A percentile compares a stretch with the other conserved stretches of the same genome.
These are phyloP conservation scores for Misgurnus anguillicaudatus DNA, from an alignment of 2,113 vertebrate species.

Conservation along the genomic window DNA sequence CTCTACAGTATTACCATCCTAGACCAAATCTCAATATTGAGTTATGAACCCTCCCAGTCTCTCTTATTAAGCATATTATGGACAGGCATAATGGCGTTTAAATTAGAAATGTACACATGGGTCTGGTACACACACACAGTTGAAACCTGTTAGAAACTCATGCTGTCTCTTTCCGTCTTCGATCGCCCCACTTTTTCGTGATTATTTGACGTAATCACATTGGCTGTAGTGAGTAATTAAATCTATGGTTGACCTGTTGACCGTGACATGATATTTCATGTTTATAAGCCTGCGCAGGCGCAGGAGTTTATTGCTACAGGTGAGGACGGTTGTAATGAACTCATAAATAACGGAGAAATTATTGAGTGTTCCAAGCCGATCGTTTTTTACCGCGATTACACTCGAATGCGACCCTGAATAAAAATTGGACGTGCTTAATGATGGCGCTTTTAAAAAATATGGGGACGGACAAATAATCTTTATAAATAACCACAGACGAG, in stretches of 20 bases:
- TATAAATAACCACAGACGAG: slow-evolving; percentile 33
- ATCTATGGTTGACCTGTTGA: slow-evolving; percentile 28
- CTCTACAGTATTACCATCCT: not conserved
- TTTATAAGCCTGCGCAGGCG: slow-evolving; percentile 39
- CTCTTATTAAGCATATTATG: not conserved
- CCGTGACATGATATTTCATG: slow-evolving; percentile 49
- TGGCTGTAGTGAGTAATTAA: slow-evolving; percentile 39
- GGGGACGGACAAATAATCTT: slow-evolving; percentile 1
- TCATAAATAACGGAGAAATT: slow-evolving; percentile 19
- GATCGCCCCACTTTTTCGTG: slow-evolving; percentile 38
- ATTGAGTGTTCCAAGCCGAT: slow-evolving; percentile 11
- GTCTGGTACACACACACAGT: not conserved
- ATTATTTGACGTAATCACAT: slow-evolving; percentile 11
- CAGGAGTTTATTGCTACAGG: slow-evolving; percentile 38
- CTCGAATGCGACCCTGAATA: not conserved
- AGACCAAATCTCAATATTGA: not conserved
- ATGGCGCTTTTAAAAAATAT: not conserved
- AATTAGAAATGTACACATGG: not conserved
- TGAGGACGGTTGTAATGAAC: slow-evolving; percentile 42
- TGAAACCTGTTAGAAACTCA: not conserved
- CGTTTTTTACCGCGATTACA: not conserved
- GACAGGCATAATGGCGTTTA: not conserved
- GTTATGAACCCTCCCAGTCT: not conserved
- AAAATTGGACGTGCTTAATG: slow-evolving; percentile 21
- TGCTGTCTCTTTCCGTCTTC: not conserved